phyloP scores from a whole-genome alignment of 2,888 invertebrate genomes.

The Rosalia funebris region DNA sequence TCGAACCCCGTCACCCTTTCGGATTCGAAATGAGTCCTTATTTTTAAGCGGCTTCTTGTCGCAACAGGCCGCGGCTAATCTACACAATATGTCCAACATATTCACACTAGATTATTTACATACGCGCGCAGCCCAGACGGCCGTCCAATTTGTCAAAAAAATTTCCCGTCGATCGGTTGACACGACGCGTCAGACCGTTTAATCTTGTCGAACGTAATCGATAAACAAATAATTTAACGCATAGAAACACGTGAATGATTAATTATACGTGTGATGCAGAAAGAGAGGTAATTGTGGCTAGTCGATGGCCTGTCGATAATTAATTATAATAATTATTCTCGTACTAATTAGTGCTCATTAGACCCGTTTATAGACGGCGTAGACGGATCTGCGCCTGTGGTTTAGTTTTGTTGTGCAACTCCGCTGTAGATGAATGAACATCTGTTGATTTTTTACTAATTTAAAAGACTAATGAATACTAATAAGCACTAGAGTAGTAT shows the following conservation, averaged over 20 bases:
- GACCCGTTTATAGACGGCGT: not conserved
- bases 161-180: constrained; percentile 1
- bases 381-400: not conserved
- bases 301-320: not conserved
- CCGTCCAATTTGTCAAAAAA: constrained; percentile 15
- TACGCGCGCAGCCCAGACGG: constrained; percentile 9
- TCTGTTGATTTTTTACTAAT: not conserved
- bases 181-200: constrained; percentile 3
- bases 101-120: constrained; percentile 23
- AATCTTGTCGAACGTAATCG: not conserved
- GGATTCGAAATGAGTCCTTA: constrained; percentile 48
- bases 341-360: not conserved
- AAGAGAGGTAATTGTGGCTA: not conserved
- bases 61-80: constrained; percentile 57
- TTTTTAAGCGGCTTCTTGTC: constrained; percentile 58
- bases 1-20: constrained; percentile 53
- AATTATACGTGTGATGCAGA: not conserved
- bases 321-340: constrained; percentile 1
- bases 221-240: not conserved
- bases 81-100: constrained; percentile 54
- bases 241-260: not conserved
- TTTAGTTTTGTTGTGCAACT: not conserved
- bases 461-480: too few species aligned
- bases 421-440: not conserved
- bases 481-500: too few species aligned